Percentiles rank a stretch among this genome's conserved stretches.
These are phyloP conservation scores for Neopipo cinnamomea DNA, from an alignment of 2,113 vertebrate genomes.

Conservation along the genomic window DNA sequence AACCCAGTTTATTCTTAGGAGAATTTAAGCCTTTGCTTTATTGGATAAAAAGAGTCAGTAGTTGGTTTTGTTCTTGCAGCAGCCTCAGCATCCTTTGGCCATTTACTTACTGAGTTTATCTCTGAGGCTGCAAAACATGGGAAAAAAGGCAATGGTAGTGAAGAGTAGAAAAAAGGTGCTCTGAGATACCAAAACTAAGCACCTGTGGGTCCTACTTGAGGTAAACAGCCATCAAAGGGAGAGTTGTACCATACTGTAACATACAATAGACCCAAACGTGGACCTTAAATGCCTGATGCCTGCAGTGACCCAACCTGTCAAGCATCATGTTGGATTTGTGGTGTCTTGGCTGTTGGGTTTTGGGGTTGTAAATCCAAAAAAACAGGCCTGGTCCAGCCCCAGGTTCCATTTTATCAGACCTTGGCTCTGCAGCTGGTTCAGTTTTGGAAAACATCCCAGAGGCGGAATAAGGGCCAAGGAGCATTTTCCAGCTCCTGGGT, in stretches of 20 bases:
- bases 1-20: constrained; percentile 25
- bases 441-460: constrained; percentile 17
- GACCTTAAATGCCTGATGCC: neutral
- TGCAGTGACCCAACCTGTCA: neutral
- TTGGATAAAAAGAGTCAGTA: constrained; percentile 43
- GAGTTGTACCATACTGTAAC: neutral
- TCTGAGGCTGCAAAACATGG: neutral
- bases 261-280: fast-evolving
- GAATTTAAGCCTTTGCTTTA: constrained; percentile 29
- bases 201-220: fast-evolving
- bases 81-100: constrained; percentile 3
- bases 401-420: constrained; percentile 35
- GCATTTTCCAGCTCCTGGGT: constrained; percentile 42
- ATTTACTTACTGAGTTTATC: constrained; percentile 7
- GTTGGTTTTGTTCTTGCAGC: constrained; percentile 33
- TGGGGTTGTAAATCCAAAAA: neutral
- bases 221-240: neutral
- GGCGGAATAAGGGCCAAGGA: neutral
- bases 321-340: neutral
- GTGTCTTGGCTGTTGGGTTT: neutral
- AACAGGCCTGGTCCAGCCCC: neutral
- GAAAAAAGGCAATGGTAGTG: neutral
- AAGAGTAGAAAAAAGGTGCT: neutral
- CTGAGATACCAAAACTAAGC: neutral
- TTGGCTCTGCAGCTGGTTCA: constrained; percentile 30